A percentile compares a stretch with the other conserved stretches of the same genome.
Evolutionary conservation across 1,140 invertebrate genomes (phyloP).

Genomic region (Zaprionus ghesquierei): DNA sequence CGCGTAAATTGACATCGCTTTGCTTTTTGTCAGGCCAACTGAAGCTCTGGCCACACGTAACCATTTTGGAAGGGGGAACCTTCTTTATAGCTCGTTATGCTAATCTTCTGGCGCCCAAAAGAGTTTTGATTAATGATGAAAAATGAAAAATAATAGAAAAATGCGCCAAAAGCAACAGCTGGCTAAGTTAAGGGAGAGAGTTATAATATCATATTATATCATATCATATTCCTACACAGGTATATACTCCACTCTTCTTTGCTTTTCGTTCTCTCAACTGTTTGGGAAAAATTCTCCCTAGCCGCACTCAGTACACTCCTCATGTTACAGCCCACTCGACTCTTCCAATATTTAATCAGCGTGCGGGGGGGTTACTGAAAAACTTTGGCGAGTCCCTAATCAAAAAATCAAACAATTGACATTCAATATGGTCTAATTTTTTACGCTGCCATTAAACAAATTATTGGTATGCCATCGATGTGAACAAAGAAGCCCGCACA

Average conservation of each 20-base stretch:
- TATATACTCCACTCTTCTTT: neutral
- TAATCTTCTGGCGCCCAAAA: conserved; percentile 61
- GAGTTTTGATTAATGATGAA: conserved; percentile 80
- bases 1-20: conserved; percentile 76
- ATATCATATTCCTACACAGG: neutral
- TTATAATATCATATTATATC: neutral
- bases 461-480: conserved; percentile 60
- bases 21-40: conserved; percentile 52
- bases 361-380: conserved; percentile 16
- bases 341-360: conserved; percentile 79
- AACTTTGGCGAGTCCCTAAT: conserved; percentile 51
- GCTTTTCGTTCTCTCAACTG: neutral
- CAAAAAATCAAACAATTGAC: conserved; percentile 82
- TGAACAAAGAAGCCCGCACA: neutral
- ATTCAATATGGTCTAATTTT: conserved; percentile 82
- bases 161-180: neutral
- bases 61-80: neutral
- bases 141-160: conserved; percentile 40
- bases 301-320: conserved; percentile 18
- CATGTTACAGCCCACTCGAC: conserved; percentile 67
- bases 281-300: neutral
- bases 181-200: neutral
- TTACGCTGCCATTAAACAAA: conserved; percentile 82
- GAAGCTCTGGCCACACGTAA: neutral
- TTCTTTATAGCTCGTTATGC: conserved; percentile 60